Evolutionary conservation across 1,140 invertebrate genomes (phyloP), one percentile per base, ranked within the genome.

Genomic region (Lucilia cuprina): DNA sequence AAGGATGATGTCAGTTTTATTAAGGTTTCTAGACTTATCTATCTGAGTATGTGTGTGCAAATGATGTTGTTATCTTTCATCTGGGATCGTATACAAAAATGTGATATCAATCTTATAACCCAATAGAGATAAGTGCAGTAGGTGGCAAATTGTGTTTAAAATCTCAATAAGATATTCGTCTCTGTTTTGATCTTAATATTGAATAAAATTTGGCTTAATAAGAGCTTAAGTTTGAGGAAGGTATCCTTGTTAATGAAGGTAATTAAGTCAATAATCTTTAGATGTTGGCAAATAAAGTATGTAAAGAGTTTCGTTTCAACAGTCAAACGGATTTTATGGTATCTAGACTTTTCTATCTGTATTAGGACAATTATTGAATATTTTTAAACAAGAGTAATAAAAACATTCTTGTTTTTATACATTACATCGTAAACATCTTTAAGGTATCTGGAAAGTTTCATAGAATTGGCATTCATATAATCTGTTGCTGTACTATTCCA

Each of bases 1-100:
- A 80, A 80, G 77, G 77, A 80, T 80, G 77, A 80, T 50, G 41
- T 80, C 77, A 80, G 41, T 80, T 80, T 12, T 49, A 80, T 78
- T 35, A 78, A 47, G 0, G 5, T 47, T 78, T 41, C 41, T 25
- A 25, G 19, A 50, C 25, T 47, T 50, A 49, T 80, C 77, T 19
- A 9, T 21, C 9, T 70, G 65, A 25, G 21, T 80, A 80, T 80
- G 19, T 49, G n/a, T 78, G 8, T n/a, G 47, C 17, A 55, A 55
- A 55, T 55, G 19, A 78, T 78, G 41, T 47, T 78, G 41, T 47
- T 78, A 78, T 78, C 77, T 49, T 49, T 80, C 77, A 80, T 80
- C 77, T 21, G n/a, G 21, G n/a, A 70, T 70, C 65, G 19, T 10
- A 25, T 41, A 80, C 9, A 19, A 17, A 21, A 50, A 80, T 49